phyloP scores from a whole-genome alignment of 2,113 vertebrate genomes.

The Spea multiplicata region DNA sequence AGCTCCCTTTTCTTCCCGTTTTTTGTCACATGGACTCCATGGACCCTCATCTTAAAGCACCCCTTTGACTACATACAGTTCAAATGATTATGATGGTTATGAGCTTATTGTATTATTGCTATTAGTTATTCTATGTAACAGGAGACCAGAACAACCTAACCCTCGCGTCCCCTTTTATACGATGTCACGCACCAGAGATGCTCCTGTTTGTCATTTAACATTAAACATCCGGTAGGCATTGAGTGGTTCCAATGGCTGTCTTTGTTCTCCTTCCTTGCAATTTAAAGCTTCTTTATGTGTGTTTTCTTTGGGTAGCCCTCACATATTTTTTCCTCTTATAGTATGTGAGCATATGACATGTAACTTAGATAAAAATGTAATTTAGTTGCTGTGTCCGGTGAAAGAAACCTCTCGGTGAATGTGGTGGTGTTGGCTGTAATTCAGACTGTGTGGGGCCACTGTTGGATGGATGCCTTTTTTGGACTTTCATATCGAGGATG shows the following conservation, averaged over 20 bases:
- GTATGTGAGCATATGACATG: background rate
- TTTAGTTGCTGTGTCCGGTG: slow-evolving; percentile 28
- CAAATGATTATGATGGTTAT: no score
- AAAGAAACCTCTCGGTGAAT: slow-evolving; percentile 16
- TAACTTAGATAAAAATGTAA: background rate
- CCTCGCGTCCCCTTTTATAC: no score
- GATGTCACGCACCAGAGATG: no score
- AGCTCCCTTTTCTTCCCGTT: no score
- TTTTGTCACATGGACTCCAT: no score
- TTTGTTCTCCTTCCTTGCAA: background rate
- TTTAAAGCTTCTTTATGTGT: background rate
- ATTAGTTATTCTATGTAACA: no score
- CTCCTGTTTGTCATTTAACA: no score
- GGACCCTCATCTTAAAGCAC: no score
- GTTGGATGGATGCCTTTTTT: slow-evolving; percentile 37
- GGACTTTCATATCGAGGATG: slow-evolving; percentile 27
- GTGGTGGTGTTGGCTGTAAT: slow-evolving; percentile 39
- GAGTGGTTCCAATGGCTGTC: background rate
- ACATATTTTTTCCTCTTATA: background rate
- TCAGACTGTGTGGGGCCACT: slow-evolving; percentile 42
- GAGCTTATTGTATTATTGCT: no score
- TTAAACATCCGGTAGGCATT: background rate
- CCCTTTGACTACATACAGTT: no score
- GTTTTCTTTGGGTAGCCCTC: background rate
- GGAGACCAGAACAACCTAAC: no score